Evolutionary conservation across 2,888 invertebrate species (phyloP).

Genomic region (Neuroscelio doddi): DNA sequence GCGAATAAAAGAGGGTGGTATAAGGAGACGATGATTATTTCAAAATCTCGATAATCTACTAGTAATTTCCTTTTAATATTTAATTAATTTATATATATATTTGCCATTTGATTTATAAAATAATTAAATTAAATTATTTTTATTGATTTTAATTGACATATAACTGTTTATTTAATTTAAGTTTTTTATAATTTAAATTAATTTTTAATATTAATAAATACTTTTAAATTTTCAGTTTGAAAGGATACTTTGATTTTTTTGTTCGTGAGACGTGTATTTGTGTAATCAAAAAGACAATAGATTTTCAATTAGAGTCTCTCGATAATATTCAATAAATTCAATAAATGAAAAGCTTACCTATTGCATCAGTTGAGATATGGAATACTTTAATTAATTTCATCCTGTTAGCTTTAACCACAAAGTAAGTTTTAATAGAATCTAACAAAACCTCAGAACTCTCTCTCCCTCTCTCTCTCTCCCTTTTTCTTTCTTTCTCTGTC

Average conservation of each 20-base stretch:
- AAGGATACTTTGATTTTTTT: no score
- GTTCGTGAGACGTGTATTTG: constrained; percentile 17
- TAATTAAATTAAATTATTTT: no score
- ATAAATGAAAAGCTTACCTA: constrained; percentile 17
- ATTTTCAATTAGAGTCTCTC: constrained; percentile 29
- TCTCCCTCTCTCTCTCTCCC: no score
- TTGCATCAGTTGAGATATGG: constrained; percentile 18
- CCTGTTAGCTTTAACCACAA: constrained; percentile 5
- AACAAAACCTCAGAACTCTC: constrained; percentile 13
- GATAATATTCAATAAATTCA: constrained; percentile 26
- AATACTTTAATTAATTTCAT: constrained; percentile 33
- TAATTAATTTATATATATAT: constrained; percentile 42
- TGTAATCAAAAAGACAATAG: constrained; percentile 32
- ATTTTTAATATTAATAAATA: no score
- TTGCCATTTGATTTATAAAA: no score
- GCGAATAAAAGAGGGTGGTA: constrained; percentile 40
- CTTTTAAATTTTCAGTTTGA: no score
- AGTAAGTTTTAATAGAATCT: constrained; percentile 10
- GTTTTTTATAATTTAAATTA: no score
- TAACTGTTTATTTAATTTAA: no score
- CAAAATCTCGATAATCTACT: constrained; percentile 43
- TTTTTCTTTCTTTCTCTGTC: no score
- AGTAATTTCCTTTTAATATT: constrained; percentile 34
- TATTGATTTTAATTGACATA: no score
- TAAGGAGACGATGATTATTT: constrained; percentile 35